A percentile compares a stretch with the other conserved stretches of the same genome.
phyloP scores from a whole-genome alignment of 2,113 vertebrate species.

The Arenaria interpres region DNA sequence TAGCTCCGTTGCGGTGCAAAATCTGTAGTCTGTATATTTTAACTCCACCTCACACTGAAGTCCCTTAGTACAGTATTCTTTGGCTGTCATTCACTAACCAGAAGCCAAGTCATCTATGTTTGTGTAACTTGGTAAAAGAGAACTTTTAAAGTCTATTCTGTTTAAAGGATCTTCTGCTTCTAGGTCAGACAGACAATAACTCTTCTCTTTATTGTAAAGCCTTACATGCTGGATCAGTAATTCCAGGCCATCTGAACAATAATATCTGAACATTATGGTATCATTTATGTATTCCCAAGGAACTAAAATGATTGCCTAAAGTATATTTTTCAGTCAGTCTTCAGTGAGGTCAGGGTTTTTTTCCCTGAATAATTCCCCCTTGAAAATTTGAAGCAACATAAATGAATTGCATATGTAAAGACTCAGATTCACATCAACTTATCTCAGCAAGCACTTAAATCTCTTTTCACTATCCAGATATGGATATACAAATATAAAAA shows the following conservation, averaged over 20 bases:
- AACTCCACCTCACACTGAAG: not conserved
- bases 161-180: constrained; percentile 34
- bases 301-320: not conserved
- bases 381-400: constrained; percentile 21
- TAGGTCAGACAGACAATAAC: constrained; percentile 44
- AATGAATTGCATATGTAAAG: constrained; percentile 29
- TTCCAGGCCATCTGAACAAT: not conserved
- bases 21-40: not conserved
- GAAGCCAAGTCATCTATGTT: constrained; percentile 47
- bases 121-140: constrained; percentile 55
- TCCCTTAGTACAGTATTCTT: not conserved
- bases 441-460: not conserved
- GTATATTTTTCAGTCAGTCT: constrained; percentile 11
- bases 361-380: not conserved
- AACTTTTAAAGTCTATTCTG: constrained; percentile 2
- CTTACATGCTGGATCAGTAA: constrained; percentile 1
- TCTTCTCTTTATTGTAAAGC: not conserved
- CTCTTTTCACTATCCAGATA: not conserved
- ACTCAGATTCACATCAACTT: not conserved
- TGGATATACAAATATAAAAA: not conserved
- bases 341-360: not conserved
- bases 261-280: constrained; percentile 3
- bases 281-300: constrained; percentile 33
- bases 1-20: not conserved
- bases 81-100: constrained; percentile 36